Evolutionary conservation across 2,113 vertebrate species (phyloP).

Genomic region (Megaleporinus macrocephalus): DNA sequence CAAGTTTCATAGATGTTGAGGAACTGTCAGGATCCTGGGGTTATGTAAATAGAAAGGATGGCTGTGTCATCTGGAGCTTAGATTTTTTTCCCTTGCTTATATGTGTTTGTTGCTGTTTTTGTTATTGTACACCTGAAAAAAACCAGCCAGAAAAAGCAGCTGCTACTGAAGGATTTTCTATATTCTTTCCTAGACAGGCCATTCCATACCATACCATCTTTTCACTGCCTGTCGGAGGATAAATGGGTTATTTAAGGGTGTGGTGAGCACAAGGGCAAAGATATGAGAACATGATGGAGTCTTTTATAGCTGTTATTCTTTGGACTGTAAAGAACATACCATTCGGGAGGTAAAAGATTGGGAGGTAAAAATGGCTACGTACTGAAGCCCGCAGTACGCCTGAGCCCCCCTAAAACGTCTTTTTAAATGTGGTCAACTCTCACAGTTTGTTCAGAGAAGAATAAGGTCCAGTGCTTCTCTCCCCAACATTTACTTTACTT

Average conservation of each 20-base stretch:
- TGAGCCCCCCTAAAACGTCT: background rate
- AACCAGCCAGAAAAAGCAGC: background rate
- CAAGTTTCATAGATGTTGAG: background rate
- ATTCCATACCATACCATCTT: background rate
- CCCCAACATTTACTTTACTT: background rate
- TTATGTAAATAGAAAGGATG: background rate
- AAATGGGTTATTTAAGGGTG: background rate
- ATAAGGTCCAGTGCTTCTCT: background rate
- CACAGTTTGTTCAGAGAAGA: background rate
- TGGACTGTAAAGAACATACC: background rate
- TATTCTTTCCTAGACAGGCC: background rate
- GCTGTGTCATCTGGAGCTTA: background rate
- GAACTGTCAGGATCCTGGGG: background rate
- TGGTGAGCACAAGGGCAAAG: background rate
- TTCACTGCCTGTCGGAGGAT: background rate
- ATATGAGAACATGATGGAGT: constrained; percentile 50
- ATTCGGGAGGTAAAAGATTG: background rate
- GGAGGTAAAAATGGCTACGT: background rate
- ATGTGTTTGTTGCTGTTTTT: background rate
- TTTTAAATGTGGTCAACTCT: background rate
- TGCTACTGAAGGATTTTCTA: background rate
- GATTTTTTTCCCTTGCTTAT: background rate
- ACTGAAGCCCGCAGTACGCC: background rate
- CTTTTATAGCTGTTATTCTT: background rate
- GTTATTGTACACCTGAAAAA: background rate